These are phyloP conservation scores for Mythimna pallens DNA, from an alignment of 2,888 invertebrate species.

Conservation along the genomic window DNA sequence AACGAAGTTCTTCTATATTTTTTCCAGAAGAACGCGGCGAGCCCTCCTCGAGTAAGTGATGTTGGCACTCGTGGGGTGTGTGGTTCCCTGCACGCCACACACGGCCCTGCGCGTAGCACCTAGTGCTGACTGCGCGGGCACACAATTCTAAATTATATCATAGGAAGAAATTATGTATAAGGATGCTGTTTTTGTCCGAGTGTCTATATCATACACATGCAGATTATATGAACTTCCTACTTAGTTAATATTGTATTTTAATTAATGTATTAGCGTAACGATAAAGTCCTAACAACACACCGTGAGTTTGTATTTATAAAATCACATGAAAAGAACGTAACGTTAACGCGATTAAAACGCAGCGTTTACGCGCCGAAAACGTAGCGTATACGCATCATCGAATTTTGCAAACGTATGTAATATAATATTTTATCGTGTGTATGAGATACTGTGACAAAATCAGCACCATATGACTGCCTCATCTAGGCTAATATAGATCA, in stretches of 20 bases:
- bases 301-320: background rate
- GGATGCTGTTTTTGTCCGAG: constrained; percentile 27
- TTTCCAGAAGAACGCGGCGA: constrained; percentile 78
- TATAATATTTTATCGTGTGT: background rate
- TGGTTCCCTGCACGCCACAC: constrained; percentile 31
- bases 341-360: background rate
- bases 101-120: constrained; percentile 26
- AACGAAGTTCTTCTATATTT: constrained; percentile 1
- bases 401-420: constrained; percentile 2
- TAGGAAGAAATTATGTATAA: constrained; percentile 36
- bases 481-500: constrained; percentile 45
- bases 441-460: constrained; percentile 16
- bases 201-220: constrained; percentile 4
- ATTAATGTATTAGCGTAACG: background rate
- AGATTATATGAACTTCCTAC: background rate
- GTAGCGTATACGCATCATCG: background rate
- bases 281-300: background rate
- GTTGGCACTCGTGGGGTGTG: constrained; percentile 53
- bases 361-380: background rate
- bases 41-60: constrained; percentile 85
- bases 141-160: constrained; percentile 37
- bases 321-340: background rate
- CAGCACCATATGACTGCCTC: constrained; percentile 43
- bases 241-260: background rate
- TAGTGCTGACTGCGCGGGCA: constrained; percentile 27